A percentile compares a stretch with the other conserved stretches of the same genome.
Conservation (phyloP, 2,797 vertebrate genomes). For the Intellagama lesueurii region DNA sequence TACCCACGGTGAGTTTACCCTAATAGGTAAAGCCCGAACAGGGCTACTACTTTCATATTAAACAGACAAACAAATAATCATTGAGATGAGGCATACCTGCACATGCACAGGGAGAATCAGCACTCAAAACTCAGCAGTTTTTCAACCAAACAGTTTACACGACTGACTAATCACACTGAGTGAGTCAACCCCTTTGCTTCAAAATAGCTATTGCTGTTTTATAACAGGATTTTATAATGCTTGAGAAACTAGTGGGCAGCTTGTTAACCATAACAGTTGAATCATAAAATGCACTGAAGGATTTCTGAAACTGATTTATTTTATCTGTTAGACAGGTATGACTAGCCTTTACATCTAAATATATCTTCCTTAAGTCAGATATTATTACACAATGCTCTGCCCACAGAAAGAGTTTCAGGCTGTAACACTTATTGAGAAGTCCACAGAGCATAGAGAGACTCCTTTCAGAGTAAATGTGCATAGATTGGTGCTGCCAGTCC, state of each 20-base stretch:
- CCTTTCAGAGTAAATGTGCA: no score
- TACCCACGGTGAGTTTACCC: no score
- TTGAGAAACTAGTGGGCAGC: slow-evolving; percentile 13
- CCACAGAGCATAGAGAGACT: neutral
- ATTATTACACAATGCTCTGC: neutral
- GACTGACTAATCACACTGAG: slow-evolving; percentile 67
- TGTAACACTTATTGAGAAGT: neutral
- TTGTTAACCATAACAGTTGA: slow-evolving; percentile 38
- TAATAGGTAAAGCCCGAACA: no score
- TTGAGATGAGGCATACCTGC: neutral
- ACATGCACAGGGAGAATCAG: neutral
- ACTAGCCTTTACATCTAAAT: slow-evolving; percentile 24
- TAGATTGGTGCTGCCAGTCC: no score
- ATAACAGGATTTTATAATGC: slow-evolving; percentile 37
- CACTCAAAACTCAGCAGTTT: neutral
- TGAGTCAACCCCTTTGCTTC: slow-evolving; percentile 47
- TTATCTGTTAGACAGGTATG: slow-evolving; percentile 25
- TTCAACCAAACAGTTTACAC: slow-evolving; percentile 60
- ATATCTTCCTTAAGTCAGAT: slow-evolving; percentile 18
- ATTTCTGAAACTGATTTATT: slow-evolving; percentile 17
- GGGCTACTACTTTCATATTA: neutral
- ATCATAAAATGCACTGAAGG: slow-evolving; percentile 21
- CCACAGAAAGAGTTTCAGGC: neutral
- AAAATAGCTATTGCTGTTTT: slow-evolving; percentile 36
- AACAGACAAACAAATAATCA: slow-evolving; percentile 37